Evolutionary conservation across 2,797 vertebrate genomes (phyloP), one percentile per base, ranked within the genome.

Genomic region (Lycodopsis pacificus): DNA sequence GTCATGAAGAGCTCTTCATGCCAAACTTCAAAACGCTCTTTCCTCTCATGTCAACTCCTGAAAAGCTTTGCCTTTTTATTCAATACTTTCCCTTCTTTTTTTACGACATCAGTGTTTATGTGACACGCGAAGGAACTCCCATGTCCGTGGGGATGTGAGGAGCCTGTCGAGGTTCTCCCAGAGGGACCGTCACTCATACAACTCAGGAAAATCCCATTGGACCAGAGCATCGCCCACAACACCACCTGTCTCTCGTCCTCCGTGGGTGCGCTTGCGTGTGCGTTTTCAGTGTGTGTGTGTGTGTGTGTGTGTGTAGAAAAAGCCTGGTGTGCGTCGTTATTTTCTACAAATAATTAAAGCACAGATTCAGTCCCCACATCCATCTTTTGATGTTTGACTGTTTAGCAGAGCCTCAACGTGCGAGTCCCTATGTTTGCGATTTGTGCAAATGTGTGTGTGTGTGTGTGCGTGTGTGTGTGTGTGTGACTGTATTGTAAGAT

Each of bases 161-260:
- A 88, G 82, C 76, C 71, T 32, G 64, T 66, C 40, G 36, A 80
- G 73, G 81, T 90, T 85, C 86, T 87, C 82, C 83, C 78, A 85
- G 82, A 87, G 87, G 86, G 88, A 87, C 88, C 88, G 90, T 93
- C 92, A 90, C 91, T 93, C 93, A 93, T 90, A 84, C 89, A 91
- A 89, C 92, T 95, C 92, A 93, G 93, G 94, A 94, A 94, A 65
- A 87, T 87, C 85, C 84, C 88, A 92, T 92, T 77, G 89, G 90
- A 84, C 76, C 76, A 84, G 73, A 73, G 68, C 72, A 85, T 86
- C 74, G 67, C 77, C 32, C 85, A 89, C 62, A 57, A 65, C 77
- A 53, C 54, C 63, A 32, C 61, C 76, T 15, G n/a, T 44, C 48
- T 53, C 30, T 65, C 81, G 73, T 78, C 76, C 66, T 44, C 30